Conservation (phyloP, 2,797 vertebrate genomes). For the Taenioides sp. region DNA sequence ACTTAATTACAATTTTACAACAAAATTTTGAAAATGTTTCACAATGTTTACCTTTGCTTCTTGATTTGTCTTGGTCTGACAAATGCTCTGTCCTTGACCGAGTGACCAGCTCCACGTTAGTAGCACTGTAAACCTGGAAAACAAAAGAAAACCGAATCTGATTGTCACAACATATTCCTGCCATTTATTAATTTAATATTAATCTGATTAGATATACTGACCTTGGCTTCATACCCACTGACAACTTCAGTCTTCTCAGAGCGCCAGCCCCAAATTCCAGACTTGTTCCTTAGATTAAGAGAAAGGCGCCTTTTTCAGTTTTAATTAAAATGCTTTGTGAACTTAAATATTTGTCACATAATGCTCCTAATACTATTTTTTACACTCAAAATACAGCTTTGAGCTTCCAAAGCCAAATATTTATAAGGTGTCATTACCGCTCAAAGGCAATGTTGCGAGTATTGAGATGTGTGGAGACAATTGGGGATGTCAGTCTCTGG, state of each 20-base stretch:
- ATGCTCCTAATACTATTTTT: background rate
- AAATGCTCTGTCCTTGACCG: conserved; percentile 94
- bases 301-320: background rate
- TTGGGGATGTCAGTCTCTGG: conserved; percentile 89
- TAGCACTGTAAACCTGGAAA: conserved; percentile 92
- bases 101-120: conserved; percentile 93
- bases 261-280: conserved; percentile 97
- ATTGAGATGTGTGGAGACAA: conserved; percentile 94
- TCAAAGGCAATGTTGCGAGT: conserved; percentile 94
- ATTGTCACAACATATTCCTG: background rate
- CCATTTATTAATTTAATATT: background rate
- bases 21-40: background rate
- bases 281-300: conserved; percentile 84
- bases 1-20: background rate
- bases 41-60: conserved; percentile 84
- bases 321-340: background rate
- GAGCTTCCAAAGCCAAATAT: background rate
- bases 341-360: background rate
- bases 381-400: background rate
- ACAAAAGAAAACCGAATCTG: background rate
- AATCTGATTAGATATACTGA: conserved; percentile 35
- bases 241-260: conserved; percentile 92
- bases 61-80: conserved; percentile 95
- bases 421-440: conserved; percentile 72
- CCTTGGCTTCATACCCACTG: conserved; percentile 96